A percentile compares a stretch with the other conserved stretches of the same genome.
Conservation (phyloP, 2,113 vertebrate species). For the Pterocles gutturalis region DNA sequence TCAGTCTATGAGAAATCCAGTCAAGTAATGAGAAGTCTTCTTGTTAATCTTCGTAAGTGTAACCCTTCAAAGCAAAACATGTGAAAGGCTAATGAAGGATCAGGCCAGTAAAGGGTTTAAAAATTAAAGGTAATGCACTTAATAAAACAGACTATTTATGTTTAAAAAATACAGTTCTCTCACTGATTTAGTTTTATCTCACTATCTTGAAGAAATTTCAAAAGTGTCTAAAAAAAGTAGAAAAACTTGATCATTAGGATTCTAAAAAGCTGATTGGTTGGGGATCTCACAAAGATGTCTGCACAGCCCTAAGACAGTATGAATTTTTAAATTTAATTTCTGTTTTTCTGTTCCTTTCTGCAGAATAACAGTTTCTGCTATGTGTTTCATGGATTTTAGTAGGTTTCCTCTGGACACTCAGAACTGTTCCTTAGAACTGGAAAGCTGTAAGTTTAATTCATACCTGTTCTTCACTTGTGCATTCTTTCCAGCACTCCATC, state of each 20-base stretch:
- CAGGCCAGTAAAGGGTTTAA: background rate
- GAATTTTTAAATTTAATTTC: background rate
- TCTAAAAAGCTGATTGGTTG: background rate
- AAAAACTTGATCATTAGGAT: background rate
- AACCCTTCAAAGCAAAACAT: background rate
- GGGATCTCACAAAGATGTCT: background rate
- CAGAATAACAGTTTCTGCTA: slow-evolving; percentile 91
- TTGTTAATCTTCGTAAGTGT: background rate
- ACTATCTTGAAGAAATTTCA: background rate
- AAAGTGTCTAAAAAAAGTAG: background rate
- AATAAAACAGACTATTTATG: background rate
- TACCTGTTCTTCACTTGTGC: background rate
- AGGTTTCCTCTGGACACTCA: slow-evolving; percentile 94
- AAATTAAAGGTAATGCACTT: background rate
- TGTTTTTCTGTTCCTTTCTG: slow-evolving; percentile 53
- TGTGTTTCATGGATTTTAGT: slow-evolving; percentile 95
- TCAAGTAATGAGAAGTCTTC: background rate
- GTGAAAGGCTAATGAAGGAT: background rate
- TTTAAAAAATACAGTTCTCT: background rate
- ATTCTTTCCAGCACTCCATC: background rate
- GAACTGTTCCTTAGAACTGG: slow-evolving; percentile 92
- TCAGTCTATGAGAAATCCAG: background rate
- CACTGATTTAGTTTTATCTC: background rate
- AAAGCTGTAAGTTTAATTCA: slow-evolving; percentile 88
- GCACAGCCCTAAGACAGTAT: background rate